A percentile compares a stretch with the other conserved stretches of the same genome.
Evolutionary conservation across 2,888 invertebrate species (phyloP).

Genomic region (Orchesella flavescens): DNA sequence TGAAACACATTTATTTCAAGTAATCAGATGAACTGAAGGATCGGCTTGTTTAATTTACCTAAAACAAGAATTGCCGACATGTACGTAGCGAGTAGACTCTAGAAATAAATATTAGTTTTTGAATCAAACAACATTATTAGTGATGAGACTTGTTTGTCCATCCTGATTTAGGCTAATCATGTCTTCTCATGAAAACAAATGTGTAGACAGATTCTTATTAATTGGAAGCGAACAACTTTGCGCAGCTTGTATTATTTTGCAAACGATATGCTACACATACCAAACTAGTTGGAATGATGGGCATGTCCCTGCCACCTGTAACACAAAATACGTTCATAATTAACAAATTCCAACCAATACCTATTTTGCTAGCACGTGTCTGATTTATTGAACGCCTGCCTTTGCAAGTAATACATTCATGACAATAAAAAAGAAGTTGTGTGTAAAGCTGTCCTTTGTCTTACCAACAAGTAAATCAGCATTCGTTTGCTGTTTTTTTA

Average conservation of each 20-base stretch:
- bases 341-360: neutral
- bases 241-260: neutral
- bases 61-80: slow-evolving; percentile 74
- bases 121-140: neutral
- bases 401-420: neutral
- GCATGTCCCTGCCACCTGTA: slow-evolving; percentile 73
- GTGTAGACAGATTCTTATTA: neutral
- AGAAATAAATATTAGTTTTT: slow-evolving; percentile 8
- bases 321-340: neutral
- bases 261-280: slow-evolving; percentile 8
- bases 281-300: slow-evolving; percentile 73
- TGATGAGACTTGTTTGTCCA: neutral
- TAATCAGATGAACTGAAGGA: neutral
- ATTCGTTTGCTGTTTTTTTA: slow-evolving; percentile 77
- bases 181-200: too few relatives aligned
- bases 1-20: neutral
- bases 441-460: too few relatives aligned
- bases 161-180: too few relatives aligned
- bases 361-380: neutral
- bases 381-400: neutral
- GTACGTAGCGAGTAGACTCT: slow-evolving; percentile 74
- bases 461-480: slow-evolving; percentile 74
- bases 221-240: neutral
- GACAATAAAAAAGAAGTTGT: too few relatives aligned
- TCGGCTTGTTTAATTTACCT: slow-evolving; percentile 61